phyloP scores from a whole-genome alignment of 2,888 invertebrate species.

The Brachyptera risi region DNA sequence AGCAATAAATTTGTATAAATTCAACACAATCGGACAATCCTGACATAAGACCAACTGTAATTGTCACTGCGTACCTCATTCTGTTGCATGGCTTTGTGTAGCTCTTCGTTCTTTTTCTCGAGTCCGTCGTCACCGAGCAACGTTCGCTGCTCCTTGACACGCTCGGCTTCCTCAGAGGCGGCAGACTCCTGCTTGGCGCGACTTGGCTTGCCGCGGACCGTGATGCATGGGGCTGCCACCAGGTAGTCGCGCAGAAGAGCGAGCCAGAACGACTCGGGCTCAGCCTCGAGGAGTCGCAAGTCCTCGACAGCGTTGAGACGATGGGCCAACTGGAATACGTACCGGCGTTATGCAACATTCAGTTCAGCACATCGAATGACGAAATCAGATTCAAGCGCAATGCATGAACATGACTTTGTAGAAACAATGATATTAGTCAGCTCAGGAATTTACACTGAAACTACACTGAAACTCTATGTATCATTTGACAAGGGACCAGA shows the following conservation, averaged over 20 bases:
- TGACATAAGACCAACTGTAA: too few species aligned
- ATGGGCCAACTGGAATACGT: conserved; percentile 31
- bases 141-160: conserved; percentile 63
- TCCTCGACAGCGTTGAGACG: conserved; percentile 46
- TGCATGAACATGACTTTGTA: too few species aligned
- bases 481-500: too few species aligned
- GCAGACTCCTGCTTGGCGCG: conserved; percentile 59
- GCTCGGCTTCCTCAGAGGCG: conserved; percentile 65
- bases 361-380: too few species aligned
- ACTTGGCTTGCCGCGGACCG: conserved; percentile 61
- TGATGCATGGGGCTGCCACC: conserved; percentile 56
- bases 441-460: too few species aligned
- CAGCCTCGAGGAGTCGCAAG: conserved; percentile 56
- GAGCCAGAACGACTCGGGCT: conserved; percentile 66
- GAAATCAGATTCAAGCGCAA: too few species aligned
- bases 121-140: conserved; percentile 66
- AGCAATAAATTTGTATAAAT: too few species aligned
- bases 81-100: conserved; percentile 65
- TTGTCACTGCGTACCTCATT: conserved; percentile 76
- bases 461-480: too few species aligned
- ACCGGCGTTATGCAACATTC: too few species aligned
- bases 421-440: too few species aligned
- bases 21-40: too few species aligned
- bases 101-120: conserved; percentile 53
- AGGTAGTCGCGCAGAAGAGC: conserved; percentile 64